Evolutionary conservation across 1,140 invertebrate genomes (phyloP), one percentile per base, ranked within the genome.

Genomic region (Bombus waltoni): DNA sequence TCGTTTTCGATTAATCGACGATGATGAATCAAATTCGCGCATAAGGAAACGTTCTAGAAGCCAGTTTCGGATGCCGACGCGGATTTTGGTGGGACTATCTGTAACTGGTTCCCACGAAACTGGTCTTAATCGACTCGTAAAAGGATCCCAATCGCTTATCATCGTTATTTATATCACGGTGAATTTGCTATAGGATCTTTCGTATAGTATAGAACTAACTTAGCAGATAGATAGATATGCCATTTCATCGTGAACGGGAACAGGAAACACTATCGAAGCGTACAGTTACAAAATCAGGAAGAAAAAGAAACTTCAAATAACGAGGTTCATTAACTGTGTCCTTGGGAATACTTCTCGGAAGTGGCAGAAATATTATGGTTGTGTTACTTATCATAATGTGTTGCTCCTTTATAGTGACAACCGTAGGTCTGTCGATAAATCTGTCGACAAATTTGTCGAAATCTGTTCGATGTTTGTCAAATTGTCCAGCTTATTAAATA

Each of bases 241-340:
- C 15, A 57, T 72, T 90, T 44, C 32, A 53, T 68, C n/a, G n/a
- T 18, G 15, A 86, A 83, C 62, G 65, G 59, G 47, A 88, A 76
- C n/a, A 91, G 87, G 88, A 90, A 90, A 35, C 38, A 59, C 28
- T 42, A 53, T n/a, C 71, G 81, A 82, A 83, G 71, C 57, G 73
- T 66, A 53, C 62, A 91, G 82, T 53, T 57, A 76, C 78, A 80
- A 38, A 81, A 44, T 28, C 5, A n/a, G 25, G 53, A 47, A 32
- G 32, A 57, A 79, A 87, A 81, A 87, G 78, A 44, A 73, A 25
- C 28, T 38, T 1, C 38, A 15, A 25, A 77, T 35, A 83, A 77
- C 13, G 57, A 79, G 76, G 28, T 78, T 87, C 66, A 9, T 73
- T 83, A 73, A 73, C 32, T 74, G 22, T 59, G 47, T 80, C 73